Conservation (phyloP, 2,888 invertebrate species). For the Plagiodera versicolora region DNA sequence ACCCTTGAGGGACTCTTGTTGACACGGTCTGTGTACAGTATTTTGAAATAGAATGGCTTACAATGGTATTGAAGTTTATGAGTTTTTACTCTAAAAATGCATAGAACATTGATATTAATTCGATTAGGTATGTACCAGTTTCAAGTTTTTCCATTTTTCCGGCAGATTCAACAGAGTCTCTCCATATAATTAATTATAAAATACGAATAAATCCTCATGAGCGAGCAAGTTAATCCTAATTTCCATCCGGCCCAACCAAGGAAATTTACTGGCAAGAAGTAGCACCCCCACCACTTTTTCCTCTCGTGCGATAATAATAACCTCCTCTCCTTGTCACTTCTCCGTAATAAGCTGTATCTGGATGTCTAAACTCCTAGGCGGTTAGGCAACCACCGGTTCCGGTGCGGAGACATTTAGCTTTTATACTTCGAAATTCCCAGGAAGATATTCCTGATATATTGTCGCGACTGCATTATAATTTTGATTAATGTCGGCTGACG, state of each 20-base stretch:
- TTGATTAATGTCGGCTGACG: slow-evolving; percentile 38
- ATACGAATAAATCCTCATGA: slow-evolving; percentile 2
- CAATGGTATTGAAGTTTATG: no score
- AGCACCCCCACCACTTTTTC: slow-evolving; percentile 5
- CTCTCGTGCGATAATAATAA: slow-evolving; percentile 11
- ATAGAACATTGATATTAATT: no score
- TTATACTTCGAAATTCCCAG: slow-evolving; percentile 38
- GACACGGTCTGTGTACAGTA: no score
- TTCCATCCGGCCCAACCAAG: slow-evolving; percentile 5
- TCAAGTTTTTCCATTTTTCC: no score
- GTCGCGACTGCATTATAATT: slow-evolving; percentile 42
- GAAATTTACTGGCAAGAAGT: slow-evolving; percentile 10
- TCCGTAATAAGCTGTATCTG: slow-evolving; percentile 37
- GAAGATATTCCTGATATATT: slow-evolving; percentile 42
- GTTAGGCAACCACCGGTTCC: slow-evolving; percentile 30
- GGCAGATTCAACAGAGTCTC: not conserved
- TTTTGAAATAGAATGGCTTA: no score
- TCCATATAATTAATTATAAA: not conserved
- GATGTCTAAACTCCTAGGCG: slow-evolving; percentile 32
- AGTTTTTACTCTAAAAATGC: no score
- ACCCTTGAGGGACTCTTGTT: no score
- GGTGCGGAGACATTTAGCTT: slow-evolving; percentile 34
- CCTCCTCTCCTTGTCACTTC: slow-evolving; percentile 25
- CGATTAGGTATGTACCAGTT: no score
- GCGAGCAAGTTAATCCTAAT: slow-evolving; percentile 10